Percentiles rank a stretch among this genome's conserved stretches.
Evolutionary conservation across 2,797 vertebrate genomes (phyloP).

Genomic region (Calcarius lapponicus): DNA sequence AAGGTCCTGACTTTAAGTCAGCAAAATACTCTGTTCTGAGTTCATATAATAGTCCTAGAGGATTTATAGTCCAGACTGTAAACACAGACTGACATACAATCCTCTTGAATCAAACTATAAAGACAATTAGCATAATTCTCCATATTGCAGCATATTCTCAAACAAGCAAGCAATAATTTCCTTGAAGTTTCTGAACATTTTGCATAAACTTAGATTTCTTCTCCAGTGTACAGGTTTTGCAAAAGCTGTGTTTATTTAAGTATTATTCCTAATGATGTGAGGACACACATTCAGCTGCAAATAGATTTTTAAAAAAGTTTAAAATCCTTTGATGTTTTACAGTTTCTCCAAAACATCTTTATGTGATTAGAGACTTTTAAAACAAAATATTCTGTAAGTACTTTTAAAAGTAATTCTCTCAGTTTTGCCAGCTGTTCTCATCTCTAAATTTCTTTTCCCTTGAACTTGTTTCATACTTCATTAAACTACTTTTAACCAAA

Average conservation of each 20-base stretch:
- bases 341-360: background rate
- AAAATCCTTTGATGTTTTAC: background rate
- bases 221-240: background rate
- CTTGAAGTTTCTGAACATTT: background rate
- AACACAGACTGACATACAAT: background rate
- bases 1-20: background rate
- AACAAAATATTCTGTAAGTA: background rate
- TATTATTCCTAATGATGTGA: background rate
- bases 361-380: background rate
- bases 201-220: background rate
- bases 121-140: background rate
- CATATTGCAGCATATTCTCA: background rate
- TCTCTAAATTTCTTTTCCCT: background rate
- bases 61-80: background rate
- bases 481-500: background rate
- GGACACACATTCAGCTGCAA: background rate
- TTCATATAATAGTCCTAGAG: background rate
- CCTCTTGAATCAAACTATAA: background rate
- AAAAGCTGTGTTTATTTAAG: background rate
- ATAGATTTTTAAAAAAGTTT: background rate
- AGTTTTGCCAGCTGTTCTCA: background rate
- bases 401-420: background rate
- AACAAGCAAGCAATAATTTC: background rate
- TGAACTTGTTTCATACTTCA: background rate
- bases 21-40: background rate